These are phyloP conservation scores for Clinocottus analis DNA, from an alignment of 2,113 vertebrate genomes.

Conservation along the genomic window DNA sequence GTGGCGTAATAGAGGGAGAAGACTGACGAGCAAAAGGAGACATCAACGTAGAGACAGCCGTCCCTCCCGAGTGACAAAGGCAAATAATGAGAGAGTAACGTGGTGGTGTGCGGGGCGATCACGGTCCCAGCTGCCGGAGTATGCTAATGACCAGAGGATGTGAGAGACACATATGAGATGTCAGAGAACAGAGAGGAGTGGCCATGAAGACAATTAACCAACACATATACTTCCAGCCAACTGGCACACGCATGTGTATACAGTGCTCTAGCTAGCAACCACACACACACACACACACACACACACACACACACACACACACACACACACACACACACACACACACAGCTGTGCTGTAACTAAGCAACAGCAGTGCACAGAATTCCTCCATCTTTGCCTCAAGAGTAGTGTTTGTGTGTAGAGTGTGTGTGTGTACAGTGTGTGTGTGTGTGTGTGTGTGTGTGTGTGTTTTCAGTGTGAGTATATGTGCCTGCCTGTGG, in stretches of 20 bases:
- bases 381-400: conserved; percentile 71
- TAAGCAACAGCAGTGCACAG: conserved; percentile 70
- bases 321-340: conserved; percentile 36
- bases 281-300: too few species aligned
- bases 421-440: conserved; percentile 23
- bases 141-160: background rate
- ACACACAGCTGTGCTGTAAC: conserved; percentile 64
- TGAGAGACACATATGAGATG: conserved; percentile 10
- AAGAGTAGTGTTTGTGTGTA: conserved; percentile 10
- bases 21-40: background rate
- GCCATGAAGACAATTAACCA: conserved; percentile 19
- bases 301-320: conserved; percentile 19
- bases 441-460: conserved; percentile 18
- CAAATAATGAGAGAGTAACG: conserved; percentile 7
- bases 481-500: background rate
- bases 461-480: conserved; percentile 32
- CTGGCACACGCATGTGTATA: background rate
- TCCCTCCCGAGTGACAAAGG: background rate
- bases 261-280: background rate
- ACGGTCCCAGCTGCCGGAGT: background rate
- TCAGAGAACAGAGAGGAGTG: background rate
- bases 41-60: background rate
- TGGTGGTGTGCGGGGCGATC: background rate
- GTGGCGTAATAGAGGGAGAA: background rate
- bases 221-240: background rate